Evolutionary conservation across 1,140 invertebrate genomes (phyloP).

Genomic region (Trichonephila clavata): DNA sequence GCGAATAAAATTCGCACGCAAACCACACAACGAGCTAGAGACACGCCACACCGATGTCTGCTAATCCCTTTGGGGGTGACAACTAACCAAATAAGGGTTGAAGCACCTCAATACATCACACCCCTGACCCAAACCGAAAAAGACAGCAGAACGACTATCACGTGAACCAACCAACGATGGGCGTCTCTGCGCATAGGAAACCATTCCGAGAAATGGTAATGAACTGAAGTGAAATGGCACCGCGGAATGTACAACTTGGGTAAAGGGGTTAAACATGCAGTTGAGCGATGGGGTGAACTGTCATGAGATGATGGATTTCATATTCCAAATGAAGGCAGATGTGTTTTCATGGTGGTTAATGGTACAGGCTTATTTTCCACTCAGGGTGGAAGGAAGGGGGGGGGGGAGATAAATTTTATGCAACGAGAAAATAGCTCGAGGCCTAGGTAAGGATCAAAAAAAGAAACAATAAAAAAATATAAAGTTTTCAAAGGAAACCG

Average conservation of each 20-base stretch:
- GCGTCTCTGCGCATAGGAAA: not conserved
- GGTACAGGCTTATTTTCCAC: not conserved
- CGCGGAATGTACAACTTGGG: not conserved
- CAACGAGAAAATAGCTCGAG: not conserved
- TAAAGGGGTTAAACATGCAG: not conserved
- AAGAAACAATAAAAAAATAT: not conserved
- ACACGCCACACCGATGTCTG: not conserved
- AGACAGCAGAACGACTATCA: not conserved
- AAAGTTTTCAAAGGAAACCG: slow-evolving; percentile 11
- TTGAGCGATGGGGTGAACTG: not conserved
- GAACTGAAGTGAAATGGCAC: not conserved
- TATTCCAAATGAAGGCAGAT: not conserved
- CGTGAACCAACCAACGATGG: not conserved
- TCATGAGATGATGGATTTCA: not conserved
- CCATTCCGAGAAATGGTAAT: slow-evolving; percentile 2
- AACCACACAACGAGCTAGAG: too few species aligned
- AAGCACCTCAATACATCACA: slow-evolving; percentile 6
- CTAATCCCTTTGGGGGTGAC: not conserved
- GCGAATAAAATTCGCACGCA: too few species aligned
- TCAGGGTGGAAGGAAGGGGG: not conserved
- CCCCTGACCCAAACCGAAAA: not conserved
- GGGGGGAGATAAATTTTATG: not conserved
- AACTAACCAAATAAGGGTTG: not conserved
- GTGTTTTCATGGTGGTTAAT: not conserved
- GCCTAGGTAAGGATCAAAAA: not conserved